Base-by-base conservation (phyloP, 2,888 invertebrate genomes). In the Diadegma fenestrale region DNA sequence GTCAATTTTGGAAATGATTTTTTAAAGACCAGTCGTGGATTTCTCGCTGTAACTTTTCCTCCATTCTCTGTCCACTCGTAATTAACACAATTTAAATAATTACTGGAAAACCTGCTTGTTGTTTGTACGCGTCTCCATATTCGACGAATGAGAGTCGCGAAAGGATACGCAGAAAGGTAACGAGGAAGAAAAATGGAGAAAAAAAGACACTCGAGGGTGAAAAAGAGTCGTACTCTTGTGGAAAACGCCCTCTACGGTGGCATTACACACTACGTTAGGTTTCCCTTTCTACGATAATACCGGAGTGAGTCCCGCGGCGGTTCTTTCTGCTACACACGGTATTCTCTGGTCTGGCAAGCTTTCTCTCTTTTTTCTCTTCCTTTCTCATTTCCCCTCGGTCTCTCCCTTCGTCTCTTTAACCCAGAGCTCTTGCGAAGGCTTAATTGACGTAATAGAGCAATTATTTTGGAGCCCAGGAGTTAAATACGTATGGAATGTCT, bases 371-470 rank as follows among this genome's bases (percentile, higher is more conserved):
- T 33, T 45, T 4, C 26, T 58, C n/a, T 48, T 22, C 30, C 30
- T 48, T 45, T 41, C 51, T 33, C 54, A 37, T 37, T 72, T 30
- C 33, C 71, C 61, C 33, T 51, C 58, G 3, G 17, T 22, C 69
- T 17, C 71, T 78, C 58, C 63, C 45, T 54, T 48, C 45, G 43
- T 61, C 19, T 71, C 69, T 76, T 45, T 61, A 76, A 30, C 54
- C 82, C 79, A 68, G 80, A 51, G 77, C 84, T 85, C 87, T 87
- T 85, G 86, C 80, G 85, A 83, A 87, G 87, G 81, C 80, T 85
- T 83, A 84, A 79, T 86, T 87, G 86, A 87, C 84, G 89, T 91
- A 91, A 91, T 91, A 88, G 90, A 89, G 89, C 89, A 90, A 91
- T 91, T 91, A 91, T 88, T 85, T 64, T 41, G 84, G 22, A 87